phyloP scores from a whole-genome alignment of 2,113 vertebrate species.

The Myodes glareolus region DNA sequence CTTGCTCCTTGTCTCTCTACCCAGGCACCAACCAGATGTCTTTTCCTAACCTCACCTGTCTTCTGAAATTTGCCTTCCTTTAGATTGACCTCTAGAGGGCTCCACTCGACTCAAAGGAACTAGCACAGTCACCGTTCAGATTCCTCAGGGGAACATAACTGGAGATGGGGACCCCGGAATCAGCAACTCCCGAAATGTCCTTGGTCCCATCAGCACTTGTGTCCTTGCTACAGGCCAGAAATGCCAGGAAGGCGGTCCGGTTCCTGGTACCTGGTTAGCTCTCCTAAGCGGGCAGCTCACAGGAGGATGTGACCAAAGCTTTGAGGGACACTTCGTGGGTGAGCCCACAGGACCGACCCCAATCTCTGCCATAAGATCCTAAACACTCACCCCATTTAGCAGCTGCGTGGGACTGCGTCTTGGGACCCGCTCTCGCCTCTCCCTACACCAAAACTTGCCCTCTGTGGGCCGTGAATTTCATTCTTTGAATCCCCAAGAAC shows the following conservation, averaged over 20 bases:
- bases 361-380: not conserved
- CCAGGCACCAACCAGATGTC: not conserved
- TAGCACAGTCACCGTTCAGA: not conserved
- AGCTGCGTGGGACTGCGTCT: not conserved
- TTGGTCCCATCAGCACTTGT: not conserved
- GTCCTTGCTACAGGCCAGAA: not conserved
- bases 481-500: not conserved
- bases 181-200: not conserved
- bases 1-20: not conserved
- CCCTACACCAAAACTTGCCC: not conserved
- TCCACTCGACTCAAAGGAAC: not conserved
- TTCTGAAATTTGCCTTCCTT: not conserved
- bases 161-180: not conserved
- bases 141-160: not conserved
- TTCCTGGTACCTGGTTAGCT: not conserved
- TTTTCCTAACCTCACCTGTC: not conserved
- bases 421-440: not conserved
- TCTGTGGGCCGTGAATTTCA: not conserved
- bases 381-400: not conserved
- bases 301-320: not conserved
- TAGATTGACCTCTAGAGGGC: not conserved
- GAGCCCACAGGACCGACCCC: not conserved
- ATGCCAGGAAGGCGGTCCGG: not conserved
- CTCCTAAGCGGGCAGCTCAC: not conserved
- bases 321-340: not conserved